Conservation (phyloP, 2,113 vertebrate species). For the Strigops habroptila region DNA sequence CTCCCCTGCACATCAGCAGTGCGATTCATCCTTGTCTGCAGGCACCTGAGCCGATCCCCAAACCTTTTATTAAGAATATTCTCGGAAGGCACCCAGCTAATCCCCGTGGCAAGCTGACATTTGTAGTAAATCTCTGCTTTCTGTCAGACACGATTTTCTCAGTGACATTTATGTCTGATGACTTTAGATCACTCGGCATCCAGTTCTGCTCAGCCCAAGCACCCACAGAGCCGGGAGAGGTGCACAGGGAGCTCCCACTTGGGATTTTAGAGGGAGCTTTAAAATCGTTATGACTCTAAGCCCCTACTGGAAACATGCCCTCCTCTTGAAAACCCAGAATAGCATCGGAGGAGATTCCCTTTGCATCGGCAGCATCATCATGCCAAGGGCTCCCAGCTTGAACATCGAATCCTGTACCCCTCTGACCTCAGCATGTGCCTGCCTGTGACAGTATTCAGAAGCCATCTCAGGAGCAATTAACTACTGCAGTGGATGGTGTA, state of each 20-base stretch:
- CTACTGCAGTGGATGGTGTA: background rate
- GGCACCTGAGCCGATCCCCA: background rate
- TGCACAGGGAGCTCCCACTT: background rate
- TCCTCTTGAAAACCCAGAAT: background rate
- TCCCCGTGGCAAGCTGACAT: slow-evolving; percentile 14
- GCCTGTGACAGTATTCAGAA: background rate
- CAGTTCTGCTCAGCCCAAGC: background rate
- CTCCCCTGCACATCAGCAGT: fast-evolving
- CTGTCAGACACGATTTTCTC: slow-evolving; percentile 6
- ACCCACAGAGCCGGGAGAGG: background rate
- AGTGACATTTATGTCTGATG: background rate
- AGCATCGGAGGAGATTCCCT: background rate
- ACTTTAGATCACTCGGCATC: background rate
- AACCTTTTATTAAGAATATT: background rate
- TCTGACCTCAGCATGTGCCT: background rate
- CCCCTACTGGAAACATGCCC: background rate
- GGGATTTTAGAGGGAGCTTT: background rate
- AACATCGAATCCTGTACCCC: fast-evolving
- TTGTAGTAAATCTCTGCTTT: slow-evolving; percentile 12
- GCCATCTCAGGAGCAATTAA: background rate
- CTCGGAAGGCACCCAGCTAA: slow-evolving; percentile 31
- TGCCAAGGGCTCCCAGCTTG: background rate
- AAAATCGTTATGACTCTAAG: background rate
- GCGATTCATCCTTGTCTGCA: background rate
- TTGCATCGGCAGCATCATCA: background rate